Conservation (phyloP, 2,888 invertebrate genomes). For the Apotomis turbidana region DNA sequence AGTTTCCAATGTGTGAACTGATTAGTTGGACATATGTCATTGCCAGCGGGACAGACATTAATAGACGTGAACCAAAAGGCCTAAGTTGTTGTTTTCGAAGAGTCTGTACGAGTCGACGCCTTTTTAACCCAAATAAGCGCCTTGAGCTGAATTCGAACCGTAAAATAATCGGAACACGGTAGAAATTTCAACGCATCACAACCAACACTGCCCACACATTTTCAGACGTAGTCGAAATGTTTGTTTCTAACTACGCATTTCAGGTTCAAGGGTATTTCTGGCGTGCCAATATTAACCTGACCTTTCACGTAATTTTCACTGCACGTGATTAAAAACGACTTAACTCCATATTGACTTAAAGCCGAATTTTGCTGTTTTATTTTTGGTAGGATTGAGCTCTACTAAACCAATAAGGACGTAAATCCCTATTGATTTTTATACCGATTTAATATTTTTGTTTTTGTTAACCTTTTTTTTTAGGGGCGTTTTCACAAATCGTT, state of each 20-base stretch:
- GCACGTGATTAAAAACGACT: background rate
- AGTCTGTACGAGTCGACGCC: background rate
- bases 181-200: background rate
- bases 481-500: too few species aligned
- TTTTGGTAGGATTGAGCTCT: background rate
- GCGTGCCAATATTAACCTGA: slow-evolving; percentile 24
- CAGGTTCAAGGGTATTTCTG: slow-evolving; percentile 21
- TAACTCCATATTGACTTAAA: background rate
- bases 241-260: slow-evolving; percentile 11
- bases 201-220: background rate
- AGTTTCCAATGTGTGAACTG: background rate
- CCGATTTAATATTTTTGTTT: too few species aligned
- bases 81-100: background rate
- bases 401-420: too few species aligned
- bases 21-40: slow-evolving; percentile 14
- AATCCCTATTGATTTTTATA: too few species aligned
- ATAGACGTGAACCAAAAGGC: background rate
- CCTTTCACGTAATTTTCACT: slow-evolving; percentile 8
- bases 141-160: background rate
- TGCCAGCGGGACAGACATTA: background rate
- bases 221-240: background rate
- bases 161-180: background rate
- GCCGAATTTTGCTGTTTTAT: background rate
- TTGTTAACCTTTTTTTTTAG: too few species aligned
- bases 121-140: too few species aligned